phyloP scores from a whole-genome alignment of 1,140 invertebrate genomes.

The Drosophila kohkoa region DNA sequence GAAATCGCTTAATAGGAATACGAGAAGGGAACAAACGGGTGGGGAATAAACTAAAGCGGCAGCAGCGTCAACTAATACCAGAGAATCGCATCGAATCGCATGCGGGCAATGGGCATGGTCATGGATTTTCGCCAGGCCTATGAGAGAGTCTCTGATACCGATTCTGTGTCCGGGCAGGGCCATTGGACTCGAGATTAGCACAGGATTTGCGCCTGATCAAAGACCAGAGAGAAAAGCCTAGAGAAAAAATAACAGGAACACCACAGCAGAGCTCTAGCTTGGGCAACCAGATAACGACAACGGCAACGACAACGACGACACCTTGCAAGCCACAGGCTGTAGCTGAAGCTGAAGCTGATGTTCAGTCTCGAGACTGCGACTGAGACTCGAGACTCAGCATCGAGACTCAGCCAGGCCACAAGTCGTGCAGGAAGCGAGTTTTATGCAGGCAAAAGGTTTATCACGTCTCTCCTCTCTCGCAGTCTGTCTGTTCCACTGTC shows the following conservation, averaged over 20 bases:
- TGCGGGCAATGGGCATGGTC: constrained; percentile 46
- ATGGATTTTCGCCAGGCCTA: constrained; percentile 3
- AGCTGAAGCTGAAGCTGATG: constrained; percentile 19
- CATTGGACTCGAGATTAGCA: constrained; percentile 67
- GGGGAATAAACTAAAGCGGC: neutral
- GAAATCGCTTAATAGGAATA: neutral
- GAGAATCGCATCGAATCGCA: constrained; percentile 50
- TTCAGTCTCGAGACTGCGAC: constrained; percentile 6
- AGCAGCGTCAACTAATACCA: constrained; percentile 39
- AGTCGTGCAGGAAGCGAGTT: constrained; percentile 81
- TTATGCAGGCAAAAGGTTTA: constrained; percentile 76
- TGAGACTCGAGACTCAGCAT: constrained; percentile 28
- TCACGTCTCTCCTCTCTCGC: constrained; percentile 13
- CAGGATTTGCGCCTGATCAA: constrained; percentile 68
- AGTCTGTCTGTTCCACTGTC: constrained; percentile 33
- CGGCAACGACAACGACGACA: constrained; percentile 52
- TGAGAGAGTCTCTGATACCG: neutral
- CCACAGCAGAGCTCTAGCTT: constrained; percentile 20
- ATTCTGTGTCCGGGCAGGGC: constrained; percentile 28
- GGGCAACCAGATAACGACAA: constrained; percentile 39
- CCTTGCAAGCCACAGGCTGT: constrained; percentile 54
- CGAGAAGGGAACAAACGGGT: neutral
- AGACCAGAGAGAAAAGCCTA: constrained; percentile 51
- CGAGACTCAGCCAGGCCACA: constrained; percentile 40
- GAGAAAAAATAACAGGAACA: constrained; percentile 53